Conservation (phyloP, 2,888 invertebrate species). For the Lasioglossum vierecki region DNA sequence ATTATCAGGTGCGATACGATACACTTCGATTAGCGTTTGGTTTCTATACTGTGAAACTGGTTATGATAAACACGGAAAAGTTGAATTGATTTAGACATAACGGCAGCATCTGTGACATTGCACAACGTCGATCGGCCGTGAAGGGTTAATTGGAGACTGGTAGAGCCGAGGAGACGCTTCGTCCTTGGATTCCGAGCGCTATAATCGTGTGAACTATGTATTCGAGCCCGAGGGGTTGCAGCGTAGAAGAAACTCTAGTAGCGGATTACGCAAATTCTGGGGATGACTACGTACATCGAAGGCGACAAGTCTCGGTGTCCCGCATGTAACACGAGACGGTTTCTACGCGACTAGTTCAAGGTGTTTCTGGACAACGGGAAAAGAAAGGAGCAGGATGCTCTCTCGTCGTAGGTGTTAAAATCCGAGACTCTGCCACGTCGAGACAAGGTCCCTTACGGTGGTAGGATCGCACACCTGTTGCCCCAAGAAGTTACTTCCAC, state of each 20-base stretch:
- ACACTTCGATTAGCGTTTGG: background rate
- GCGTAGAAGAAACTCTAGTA: background rate
- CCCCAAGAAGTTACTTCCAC: constrained; percentile 19
- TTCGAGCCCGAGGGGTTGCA: background rate
- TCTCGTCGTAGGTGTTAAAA: background rate
- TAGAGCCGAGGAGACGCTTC: background rate
- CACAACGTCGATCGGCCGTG: background rate
- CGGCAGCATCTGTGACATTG: background rate
- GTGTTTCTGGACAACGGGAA: background rate
- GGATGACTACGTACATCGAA: background rate
- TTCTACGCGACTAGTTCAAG: background rate
- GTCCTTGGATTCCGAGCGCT: background rate
- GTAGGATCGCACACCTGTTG: constrained; percentile 43
- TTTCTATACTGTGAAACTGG: background rate
- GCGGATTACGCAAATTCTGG: constrained; percentile 2
- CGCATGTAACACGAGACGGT: background rate
- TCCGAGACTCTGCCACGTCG: background rate
- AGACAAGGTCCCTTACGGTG: constrained; percentile 7
- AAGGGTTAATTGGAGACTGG: background rate
- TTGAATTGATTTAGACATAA: background rate
- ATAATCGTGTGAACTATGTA: background rate
- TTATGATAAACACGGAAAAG: background rate
- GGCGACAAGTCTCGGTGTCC: background rate
- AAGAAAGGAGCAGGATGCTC: background rate
- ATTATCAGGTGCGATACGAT: background rate